Conservation (phyloP, 2,113 vertebrate species). For the Acrocephalus kingi region DNA sequence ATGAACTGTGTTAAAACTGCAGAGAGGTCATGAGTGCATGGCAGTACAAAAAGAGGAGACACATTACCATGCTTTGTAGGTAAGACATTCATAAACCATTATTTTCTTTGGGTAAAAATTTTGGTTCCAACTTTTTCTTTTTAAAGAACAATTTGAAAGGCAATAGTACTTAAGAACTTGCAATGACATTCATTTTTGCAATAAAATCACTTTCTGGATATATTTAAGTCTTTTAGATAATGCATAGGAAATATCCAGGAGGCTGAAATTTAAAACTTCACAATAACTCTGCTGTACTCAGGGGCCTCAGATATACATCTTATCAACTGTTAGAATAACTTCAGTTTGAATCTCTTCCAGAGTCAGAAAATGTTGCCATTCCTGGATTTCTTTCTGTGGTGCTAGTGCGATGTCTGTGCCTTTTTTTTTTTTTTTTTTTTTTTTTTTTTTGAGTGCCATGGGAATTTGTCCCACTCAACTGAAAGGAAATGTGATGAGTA, state of each 20-base stretch:
- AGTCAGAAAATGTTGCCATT: constrained; percentile 14
- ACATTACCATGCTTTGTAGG: neutral
- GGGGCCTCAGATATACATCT: neutral
- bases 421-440: neutral
- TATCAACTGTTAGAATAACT: constrained; percentile 27
- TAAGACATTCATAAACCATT: neutral
- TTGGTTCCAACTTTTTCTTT: neutral
- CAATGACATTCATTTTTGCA: neutral
- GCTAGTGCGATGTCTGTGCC: neutral
- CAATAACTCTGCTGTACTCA: neutral
- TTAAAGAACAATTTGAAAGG: neutral
- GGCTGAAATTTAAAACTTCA: constrained; percentile 5
- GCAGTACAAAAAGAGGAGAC: neutral
- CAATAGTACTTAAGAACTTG: neutral
- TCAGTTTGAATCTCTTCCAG: neutral
- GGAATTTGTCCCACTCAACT: neutral
- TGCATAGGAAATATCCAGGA: neutral
- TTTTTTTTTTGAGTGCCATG: neutral
- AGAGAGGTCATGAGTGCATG: neutral
- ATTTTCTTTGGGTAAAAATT: neutral
- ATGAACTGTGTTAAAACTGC: neutral
- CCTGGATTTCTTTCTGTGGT: neutral
- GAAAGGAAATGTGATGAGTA: neutral
- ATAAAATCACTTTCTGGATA: neutral
- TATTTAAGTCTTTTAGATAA: neutral